phyloP scores from a whole-genome alignment of 2,797 vertebrate species.

The Xiphophorus birchmanni region DNA sequence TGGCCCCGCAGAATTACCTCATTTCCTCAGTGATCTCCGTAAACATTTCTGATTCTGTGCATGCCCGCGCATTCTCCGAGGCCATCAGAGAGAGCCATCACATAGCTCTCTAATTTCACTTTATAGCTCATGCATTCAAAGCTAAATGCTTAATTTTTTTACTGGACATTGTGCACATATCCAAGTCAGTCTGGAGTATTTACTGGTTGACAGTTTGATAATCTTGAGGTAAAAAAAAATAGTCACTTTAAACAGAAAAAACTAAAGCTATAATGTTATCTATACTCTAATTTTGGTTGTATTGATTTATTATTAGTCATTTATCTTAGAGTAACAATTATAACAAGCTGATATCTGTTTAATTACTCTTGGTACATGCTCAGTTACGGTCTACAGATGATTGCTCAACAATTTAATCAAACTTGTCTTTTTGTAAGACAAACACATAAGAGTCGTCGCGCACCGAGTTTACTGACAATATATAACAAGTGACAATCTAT shows the following conservation, averaged over 20 bases:
- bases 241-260: neutral
- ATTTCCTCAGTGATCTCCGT: slow-evolving; percentile 66
- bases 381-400: neutral
- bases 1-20: slow-evolving; percentile 66
- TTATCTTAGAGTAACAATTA: neutral
- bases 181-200: slow-evolving; percentile 39
- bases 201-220: neutral
- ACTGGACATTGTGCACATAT: slow-evolving; percentile 37
- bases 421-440: neutral
- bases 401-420: neutral
- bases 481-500: neutral
- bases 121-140: slow-evolving; percentile 30
- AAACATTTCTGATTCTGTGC: slow-evolving; percentile 65
- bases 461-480: neutral
- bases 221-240: neutral
- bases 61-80: slow-evolving; percentile 36
- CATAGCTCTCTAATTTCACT: slow-evolving; percentile 19
- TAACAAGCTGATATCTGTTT: neutral
- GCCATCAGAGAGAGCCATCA: slow-evolving; percentile 37
- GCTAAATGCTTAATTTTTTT: slow-evolving; percentile 41
- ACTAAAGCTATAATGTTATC: neutral
- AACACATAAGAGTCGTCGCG: neutral
- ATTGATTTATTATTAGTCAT: neutral
- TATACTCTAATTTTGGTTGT: neutral
- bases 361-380: neutral